phyloP scores from a whole-genome alignment of 2,888 invertebrate species.

The Esperia sulphurella region DNA sequence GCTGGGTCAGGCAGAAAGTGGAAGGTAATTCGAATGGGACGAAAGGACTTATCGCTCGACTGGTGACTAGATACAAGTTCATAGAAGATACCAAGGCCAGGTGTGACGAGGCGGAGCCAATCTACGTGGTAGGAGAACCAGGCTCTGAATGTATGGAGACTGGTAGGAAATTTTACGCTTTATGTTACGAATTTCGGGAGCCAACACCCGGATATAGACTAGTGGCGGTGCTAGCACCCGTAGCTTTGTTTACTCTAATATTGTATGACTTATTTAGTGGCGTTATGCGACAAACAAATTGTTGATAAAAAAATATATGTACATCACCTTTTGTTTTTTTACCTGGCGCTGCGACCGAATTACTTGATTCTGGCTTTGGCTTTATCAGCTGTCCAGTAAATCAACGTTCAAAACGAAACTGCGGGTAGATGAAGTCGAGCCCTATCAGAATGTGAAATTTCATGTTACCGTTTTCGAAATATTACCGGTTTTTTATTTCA shows the following conservation, averaged over 20 bases:
- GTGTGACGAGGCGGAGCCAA: too few relatives aligned
- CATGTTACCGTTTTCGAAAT: too few relatives aligned
- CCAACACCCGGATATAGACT: slow-evolving; percentile 58
- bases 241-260: slow-evolving; percentile 60
- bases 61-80: slow-evolving; percentile 56
- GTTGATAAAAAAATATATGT: slow-evolving; percentile 19
- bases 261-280: slow-evolving; percentile 67
- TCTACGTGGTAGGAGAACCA: slow-evolving; percentile 48
- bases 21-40: slow-evolving; percentile 40
- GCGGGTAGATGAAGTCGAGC: too few relatives aligned
- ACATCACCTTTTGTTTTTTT: too few relatives aligned
- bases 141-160: slow-evolving; percentile 51
- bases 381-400: too few relatives aligned
- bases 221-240: slow-evolving; percentile 58
- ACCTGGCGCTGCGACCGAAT: too few relatives aligned
- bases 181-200: slow-evolving; percentile 61
- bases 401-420: too few relatives aligned
- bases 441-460: too few relatives aligned
- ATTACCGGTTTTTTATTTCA: too few relatives aligned
- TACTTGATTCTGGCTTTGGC: too few relatives aligned
- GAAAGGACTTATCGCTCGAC: slow-evolving; percentile 39
- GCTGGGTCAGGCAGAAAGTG: slow-evolving; percentile 33
- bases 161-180: slow-evolving; percentile 43
- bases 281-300: slow-evolving; percentile 60
- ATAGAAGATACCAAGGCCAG: slow-evolving; percentile 37